These are phyloP conservation scores for Stegodyphus dumicola DNA, from an alignment of 1,140 invertebrate species.

Conservation along the genomic window DNA sequence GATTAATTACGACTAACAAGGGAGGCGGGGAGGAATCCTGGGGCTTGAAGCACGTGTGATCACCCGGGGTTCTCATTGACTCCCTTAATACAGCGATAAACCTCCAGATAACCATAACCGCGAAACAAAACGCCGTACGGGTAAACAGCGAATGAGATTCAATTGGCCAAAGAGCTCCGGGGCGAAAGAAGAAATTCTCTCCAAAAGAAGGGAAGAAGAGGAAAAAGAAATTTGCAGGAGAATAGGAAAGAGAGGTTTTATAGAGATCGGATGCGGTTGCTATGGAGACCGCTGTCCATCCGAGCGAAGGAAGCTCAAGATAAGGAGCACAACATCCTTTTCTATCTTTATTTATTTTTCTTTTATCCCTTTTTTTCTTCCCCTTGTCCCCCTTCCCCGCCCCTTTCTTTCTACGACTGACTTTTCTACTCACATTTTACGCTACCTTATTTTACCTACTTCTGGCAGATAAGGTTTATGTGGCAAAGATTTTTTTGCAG, in stretches of 20 bases:
- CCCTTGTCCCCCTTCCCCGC: background rate
- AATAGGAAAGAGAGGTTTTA: conserved; percentile 59
- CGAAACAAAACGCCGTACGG: conserved; percentile 56
- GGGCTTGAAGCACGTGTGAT: background rate
- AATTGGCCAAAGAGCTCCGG: conserved; percentile 50
- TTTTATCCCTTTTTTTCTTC: background rate
- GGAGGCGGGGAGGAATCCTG: background rate
- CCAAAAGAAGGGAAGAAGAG: background rate
- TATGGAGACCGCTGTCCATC: conserved; percentile 52
- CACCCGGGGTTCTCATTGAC: conserved; percentile 37
- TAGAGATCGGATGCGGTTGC: conserved; percentile 60
- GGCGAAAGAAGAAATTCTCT: background rate
- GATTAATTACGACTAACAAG: conserved; percentile 49
- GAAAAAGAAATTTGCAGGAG: conserved; percentile 49
- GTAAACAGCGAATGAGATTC: conserved; percentile 57
- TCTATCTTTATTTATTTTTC: conserved; percentile 50
- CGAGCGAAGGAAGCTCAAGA: conserved; percentile 48
- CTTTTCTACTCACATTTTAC: conserved; percentile 43
- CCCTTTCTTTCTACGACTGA: conserved; percentile 41
- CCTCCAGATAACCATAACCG: conserved; percentile 50
- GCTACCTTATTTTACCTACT: conserved; percentile 56
- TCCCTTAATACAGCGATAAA: conserved; percentile 56
- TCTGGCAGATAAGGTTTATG: conserved; percentile 55
- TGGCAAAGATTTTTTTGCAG: conserved; percentile 15
- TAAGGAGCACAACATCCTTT: conserved; percentile 59